Base-by-base conservation (phyloP, 2,888 invertebrate genomes). In the Rotaria socialis region DNA sequence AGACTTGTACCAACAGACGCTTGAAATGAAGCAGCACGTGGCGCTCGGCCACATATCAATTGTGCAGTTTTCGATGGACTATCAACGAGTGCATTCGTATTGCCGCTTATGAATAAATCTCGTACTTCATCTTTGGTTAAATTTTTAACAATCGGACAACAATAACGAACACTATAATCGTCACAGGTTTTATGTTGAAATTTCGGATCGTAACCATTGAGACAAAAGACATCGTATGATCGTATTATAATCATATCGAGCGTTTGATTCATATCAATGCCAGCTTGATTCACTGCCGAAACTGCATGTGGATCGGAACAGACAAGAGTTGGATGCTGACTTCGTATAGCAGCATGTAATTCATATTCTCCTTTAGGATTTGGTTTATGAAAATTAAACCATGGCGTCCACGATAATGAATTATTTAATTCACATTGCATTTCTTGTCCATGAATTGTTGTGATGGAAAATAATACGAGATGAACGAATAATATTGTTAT, bases 141-240 rank as follows among this genome's bases (percentile, higher is more conserved):
- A 47, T 47, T 47, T 24, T 1, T 47, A 14, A 47, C 10, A n/a
- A 41, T 47, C 47, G 80, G 80, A 80, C 80, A 80, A 80, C 80
- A 80, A 80, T 80, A 80, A 24, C 80, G 43, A 10, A 80, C 80
- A 80, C 80, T 80, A 47, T 80, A 80, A 47, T 80, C 80, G 47
- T 80, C 80, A 80, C 80, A 80, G 24, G 8, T 14, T 47, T 80
- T 80, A 24, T 22, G 1, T 80, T 80, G 80, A 80, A 35, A 80
- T 47, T 47, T 24, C 0, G 80, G 3, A 80, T 47, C 47, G n/a
- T 80, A 80, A 47, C 41, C 47, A 47, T 80, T 80, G 2, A 80
- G 2, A 80, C 80, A 80, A 80, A 43, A 80, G 1, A 80, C 24
- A 80, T 80, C 80, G 19, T 80, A 47, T 11, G 43, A 24, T n/a